Base-by-base conservation (phyloP, 2,888 invertebrate genomes). In the Phengaris arion region DNA sequence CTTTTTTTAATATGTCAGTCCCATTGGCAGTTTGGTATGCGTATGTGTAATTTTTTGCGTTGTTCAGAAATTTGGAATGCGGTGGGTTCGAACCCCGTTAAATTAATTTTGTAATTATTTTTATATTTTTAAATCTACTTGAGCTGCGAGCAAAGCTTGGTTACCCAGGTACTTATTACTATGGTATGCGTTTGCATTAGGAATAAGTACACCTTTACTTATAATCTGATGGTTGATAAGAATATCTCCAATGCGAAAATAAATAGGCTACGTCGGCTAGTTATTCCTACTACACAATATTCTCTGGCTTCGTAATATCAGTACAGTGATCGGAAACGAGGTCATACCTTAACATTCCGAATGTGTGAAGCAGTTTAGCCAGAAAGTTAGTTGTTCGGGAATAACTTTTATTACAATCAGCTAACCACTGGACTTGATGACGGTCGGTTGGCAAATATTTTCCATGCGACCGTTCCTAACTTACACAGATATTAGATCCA, bases 371-470 rank as follows among this genome's bases (percentile, higher is more conserved):
- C 22, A 10, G 46, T 46, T 46, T 68, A 22, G 22, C 52, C 72
- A 35, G 72, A 72, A 54, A 72, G 90, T 91, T 90, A 89, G 90
- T 92, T 89, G 89, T 90, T 89, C 83, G 84, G 85, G 86, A 85
- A 86, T 85, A 86, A 89, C 88, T 87, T 88, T 87, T 90, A 92
- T 91, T 90, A 89, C 88, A 90, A 90, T 90, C 88, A 87, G 85
- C 86, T 88, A 89, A 90, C 91, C 89, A 89, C 86, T 83, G 81
- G 83, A 85, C 86, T 86, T 87, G 88, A 89, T 89, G 86, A 86
- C 87, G 88, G 88, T 89, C 84, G 81, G 81, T 85, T 77, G 77
- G 77, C 87, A 89, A 89, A 90, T 87, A 89, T 89, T 88, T 88
- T 85, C 83, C 83, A 84, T 84, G 81, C 79, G 80, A 79, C 69